A percentile compares a stretch with the other conserved stretches of the same genome.
phyloP scores from a whole-genome alignment of 2,797 vertebrate species.

The Linurgus olivaceus region DNA sequence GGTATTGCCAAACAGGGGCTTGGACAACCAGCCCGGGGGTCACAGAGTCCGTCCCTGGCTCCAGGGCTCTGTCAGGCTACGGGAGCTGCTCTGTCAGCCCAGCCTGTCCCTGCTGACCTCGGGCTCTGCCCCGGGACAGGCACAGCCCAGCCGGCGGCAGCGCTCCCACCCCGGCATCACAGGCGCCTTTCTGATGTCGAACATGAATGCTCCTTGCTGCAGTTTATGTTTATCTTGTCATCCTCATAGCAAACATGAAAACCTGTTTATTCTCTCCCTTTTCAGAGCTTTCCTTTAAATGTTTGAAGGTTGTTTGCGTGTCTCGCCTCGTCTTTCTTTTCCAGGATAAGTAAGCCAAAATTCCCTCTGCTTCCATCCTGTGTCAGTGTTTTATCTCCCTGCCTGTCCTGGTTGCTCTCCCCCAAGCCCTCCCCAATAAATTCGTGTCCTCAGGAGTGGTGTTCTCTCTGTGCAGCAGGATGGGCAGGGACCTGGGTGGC shows the following conservation, averaged over 20 bases:
- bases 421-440: background rate
- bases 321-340: background rate
- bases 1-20: accelerated
- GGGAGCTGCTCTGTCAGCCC: accelerated
- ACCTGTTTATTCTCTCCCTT: slow-evolving; percentile 45
- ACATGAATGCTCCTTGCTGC: slow-evolving; percentile 4
- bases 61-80: accelerated
- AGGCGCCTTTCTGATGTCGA: background rate
- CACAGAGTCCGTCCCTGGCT: accelerated
- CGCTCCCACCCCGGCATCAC: background rate
- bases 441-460: background rate
- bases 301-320: slow-evolving; percentile 22
- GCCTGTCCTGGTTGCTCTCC: background rate
- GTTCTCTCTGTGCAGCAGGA: background rate
- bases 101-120: accelerated
- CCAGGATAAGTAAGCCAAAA: background rate
- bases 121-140: accelerated
- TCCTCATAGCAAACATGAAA: slow-evolving; percentile 28
- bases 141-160: accelerated
- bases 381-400: background rate
- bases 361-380: background rate
- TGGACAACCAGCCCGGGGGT: accelerated
- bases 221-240: slow-evolving; percentile 51
- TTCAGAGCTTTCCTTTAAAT: slow-evolving; percentile 3
- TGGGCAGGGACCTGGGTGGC: background rate